Evolutionary conservation across 2,797 vertebrate genomes (phyloP).

Genomic region (Picus viridis): DNA sequence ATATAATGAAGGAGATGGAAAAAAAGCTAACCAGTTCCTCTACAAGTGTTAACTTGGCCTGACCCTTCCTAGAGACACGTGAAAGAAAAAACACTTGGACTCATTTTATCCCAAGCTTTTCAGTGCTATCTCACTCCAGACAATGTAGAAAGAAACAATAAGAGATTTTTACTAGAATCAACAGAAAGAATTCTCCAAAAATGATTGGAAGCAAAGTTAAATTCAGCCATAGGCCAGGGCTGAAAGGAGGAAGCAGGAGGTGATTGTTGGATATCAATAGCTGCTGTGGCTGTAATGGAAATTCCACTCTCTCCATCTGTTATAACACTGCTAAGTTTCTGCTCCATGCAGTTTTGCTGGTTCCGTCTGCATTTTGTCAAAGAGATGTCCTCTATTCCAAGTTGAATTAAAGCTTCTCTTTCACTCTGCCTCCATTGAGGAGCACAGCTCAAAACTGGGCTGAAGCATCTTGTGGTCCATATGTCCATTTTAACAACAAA

Average conservation of each 20-base stretch:
- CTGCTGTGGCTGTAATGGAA: not conserved
- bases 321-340: not conserved
- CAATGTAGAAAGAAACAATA: not conserved
- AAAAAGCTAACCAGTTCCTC: not conserved
- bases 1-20: not conserved
- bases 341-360: not conserved
- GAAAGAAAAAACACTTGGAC: not conserved
- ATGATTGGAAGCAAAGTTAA: not conserved
- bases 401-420: not conserved
- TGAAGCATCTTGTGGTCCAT: not conserved
- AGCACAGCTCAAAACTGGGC: not conserved
- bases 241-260: not conserved
- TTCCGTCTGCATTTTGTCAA: not conserved
- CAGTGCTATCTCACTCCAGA: not conserved
- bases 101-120: not conserved
- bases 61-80: not conserved
- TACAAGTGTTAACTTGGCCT: constrained; percentile 1
- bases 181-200: not conserved
- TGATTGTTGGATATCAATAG: not conserved
- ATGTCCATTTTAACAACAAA: not conserved
- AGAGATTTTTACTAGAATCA: constrained; percentile 31
- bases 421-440: not conserved
- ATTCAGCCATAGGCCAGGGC: not conserved
- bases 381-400: not conserved
- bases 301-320: not conserved